Base-by-base conservation (phyloP, 92 coral and sea anemone genomes). In the Paragorgia papillata region DNA sequence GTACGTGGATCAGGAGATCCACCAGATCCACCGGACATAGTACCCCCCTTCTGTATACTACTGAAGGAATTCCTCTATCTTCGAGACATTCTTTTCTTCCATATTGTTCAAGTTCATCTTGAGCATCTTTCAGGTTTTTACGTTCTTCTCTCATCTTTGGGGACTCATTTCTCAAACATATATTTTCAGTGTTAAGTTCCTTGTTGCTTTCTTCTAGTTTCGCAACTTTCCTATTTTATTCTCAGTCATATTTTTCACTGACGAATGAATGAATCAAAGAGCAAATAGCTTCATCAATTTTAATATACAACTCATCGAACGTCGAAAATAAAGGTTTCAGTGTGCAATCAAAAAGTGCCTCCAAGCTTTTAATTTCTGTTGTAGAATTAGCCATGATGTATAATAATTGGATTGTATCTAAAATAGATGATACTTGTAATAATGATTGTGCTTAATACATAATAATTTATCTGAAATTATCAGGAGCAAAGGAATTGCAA, bases 71-170 rank as follows among this genome's bases (percentile, higher is more conserved):
- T 21, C 76, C 61, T 39, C 44, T 43, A 4, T 18, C 41, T 28
- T 68, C 75, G 30, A 68, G 31, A 19, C 74, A 66, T 32, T 66
- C 74, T 29, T 51, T 20, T 32, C 40, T 32, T 21, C 0, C 25
- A n/a, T 66, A 66, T 55, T 66, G 57, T 28, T 66, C 56, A 18
- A 66, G 44, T 26, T 66, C 74, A 21, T 66, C 50, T 32, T 12
- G 14, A 2, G 26, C 44, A 32, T 14, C 48, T 66, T 37, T 66
- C 51, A 39, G 28, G 22, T 20, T 37, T 8, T 17, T 1, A 29
- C 43, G 26, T 50, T 22, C 37, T 25, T 66, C 37, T 7, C 49
- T 32, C 13, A 66, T 5, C 26, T 55, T 66, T 10, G 50, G 29
- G 0, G 37, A 22, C 74, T 66, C 74, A 22, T n/a, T 4, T 37